Base-by-base conservation (phyloP, 2,888 invertebrate genomes). In the Noctua pronuba region DNA sequence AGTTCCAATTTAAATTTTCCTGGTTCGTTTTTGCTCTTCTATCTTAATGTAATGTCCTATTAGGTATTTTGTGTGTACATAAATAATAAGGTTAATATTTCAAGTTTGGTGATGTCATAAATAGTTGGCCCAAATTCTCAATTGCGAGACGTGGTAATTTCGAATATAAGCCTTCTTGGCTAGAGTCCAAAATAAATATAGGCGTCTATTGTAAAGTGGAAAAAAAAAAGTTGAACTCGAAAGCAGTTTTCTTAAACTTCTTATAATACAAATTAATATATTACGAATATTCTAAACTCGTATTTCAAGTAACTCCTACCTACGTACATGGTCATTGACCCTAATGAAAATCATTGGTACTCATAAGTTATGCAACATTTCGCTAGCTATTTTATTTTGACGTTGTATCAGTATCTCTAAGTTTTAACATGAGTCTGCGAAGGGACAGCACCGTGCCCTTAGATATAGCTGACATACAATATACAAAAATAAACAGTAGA, bases 401-500 rank as follows among this genome's bases (percentile, higher is more conserved):
- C 41, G 13, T 41, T 41, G 13, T 41, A 41, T 13, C 11, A 3
- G 13, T 10, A 52, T 24, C 7, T 52, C 52, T 55, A 52, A 52
- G 24, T 52, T 24, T 52, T 52, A n/a, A 55, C n/a, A n/a, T 55
- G 28, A 28, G 6, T 58, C 13, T n/a, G 28, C 58, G 16, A 16
- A 0, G 28, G 0, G 4, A 28, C 55, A 13, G 55, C 6, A 28
- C 55, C 55, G 6, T 58, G 28, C 28, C 58, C 18, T 18, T 28
- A 16, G 16, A 16, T 58, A 28, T 58, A 28, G 2, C 28, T 16
- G 28, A 28, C 6, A 55, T 18, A 62, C n/a, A 16, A 10, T 21
- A 35, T 24, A 38, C n/a, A 60, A 31, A 52, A 38, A 81, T 77
- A 81, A 41, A 81, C 44, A 82, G 28, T 16, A 7, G 49, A 74